Percentiles rank a stretch among this genome's conserved stretches.
These are phyloP conservation scores for Mustela lutreola DNA, from an alignment of 2,113 vertebrate genomes.

Conservation along the genomic window DNA sequence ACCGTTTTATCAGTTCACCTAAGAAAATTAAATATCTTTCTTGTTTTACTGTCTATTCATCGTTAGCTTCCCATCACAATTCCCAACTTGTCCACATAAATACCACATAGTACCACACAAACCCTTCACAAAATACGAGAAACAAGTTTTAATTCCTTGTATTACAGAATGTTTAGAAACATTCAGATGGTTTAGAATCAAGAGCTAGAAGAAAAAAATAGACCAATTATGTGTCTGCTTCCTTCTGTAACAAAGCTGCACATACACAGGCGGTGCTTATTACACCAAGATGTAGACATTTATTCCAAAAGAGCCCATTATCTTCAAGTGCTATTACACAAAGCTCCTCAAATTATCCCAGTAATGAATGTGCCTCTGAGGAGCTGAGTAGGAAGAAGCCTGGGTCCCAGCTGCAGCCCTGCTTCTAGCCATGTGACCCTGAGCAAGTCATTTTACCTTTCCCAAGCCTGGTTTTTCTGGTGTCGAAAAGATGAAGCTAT, in stretches of 20 bases:
- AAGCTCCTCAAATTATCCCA: conserved; percentile 26
- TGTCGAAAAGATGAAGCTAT: background rate
- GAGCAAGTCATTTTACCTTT: conserved; percentile 34
- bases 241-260: conserved; percentile 43
- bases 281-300: background rate
- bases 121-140: conserved; percentile 6
- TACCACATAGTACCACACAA: background rate
- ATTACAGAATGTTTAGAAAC: conserved; percentile 45
- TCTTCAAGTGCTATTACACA: conserved; percentile 33
- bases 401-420: background rate
- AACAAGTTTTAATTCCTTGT: conserved; percentile 13
- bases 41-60: conserved; percentile 22
- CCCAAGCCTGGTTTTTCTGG: background rate
- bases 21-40: conserved; percentile 44
- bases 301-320: conserved; percentile 38
- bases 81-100: background rate
- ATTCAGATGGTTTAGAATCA: conserved; percentile 61
- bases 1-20: background rate
- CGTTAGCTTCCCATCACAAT: conserved; percentile 37
- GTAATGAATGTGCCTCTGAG: background rate
- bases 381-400: background rate
- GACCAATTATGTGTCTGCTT: conserved; percentile 35
- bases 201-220: conserved; percentile 31
- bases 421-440: background rate
- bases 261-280: background rate